Percentiles rank a stretch among this genome's conserved stretches.
phyloP scores from a whole-genome alignment of 2,888 invertebrate genomes.

The Polydrusus cervinus region DNA sequence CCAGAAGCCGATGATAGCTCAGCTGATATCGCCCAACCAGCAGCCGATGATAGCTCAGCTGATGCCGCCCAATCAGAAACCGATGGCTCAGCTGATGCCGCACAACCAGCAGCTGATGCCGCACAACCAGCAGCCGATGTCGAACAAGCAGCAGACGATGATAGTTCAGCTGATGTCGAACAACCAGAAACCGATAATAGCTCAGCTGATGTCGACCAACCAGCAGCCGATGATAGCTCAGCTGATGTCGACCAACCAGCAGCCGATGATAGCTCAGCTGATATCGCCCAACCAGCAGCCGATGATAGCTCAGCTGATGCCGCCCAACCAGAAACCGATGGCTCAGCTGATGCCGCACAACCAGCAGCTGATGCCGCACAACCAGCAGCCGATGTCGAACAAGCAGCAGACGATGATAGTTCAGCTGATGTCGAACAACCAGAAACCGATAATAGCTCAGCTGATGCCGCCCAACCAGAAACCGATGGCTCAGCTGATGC shows the following conservation, averaged over 20 bases:
- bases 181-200: background rate
- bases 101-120: background rate
- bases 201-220: background rate
- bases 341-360: background rate
- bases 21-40: background rate
- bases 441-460: background rate
- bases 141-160: background rate
- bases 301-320: constrained; percentile 10
- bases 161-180: background rate
- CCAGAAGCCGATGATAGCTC: background rate
- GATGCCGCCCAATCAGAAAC: background rate
- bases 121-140: background rate
- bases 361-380: background rate
- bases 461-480: background rate
- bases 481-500: background rate
- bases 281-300: background rate
- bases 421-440: background rate
- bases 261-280: background rate
- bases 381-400: background rate
- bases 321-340: background rate
- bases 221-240: background rate
- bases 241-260: too few relatives aligned
- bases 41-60: background rate
- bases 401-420: background rate
- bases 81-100: background rate